phyloP scores from a whole-genome alignment of 1,140 invertebrate species.

The Orussus abietinus region DNA sequence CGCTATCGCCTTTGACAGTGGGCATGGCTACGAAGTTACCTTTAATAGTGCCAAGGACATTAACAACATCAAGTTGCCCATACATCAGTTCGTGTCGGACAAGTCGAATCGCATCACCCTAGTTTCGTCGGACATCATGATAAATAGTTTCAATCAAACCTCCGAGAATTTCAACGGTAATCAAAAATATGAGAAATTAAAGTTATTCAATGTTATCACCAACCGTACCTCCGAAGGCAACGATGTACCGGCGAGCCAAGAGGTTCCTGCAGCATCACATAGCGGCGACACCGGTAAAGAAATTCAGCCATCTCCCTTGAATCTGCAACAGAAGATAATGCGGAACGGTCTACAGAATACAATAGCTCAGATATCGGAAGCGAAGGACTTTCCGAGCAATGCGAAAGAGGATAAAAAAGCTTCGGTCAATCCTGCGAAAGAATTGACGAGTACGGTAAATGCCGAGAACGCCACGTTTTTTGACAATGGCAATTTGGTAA shows the following conservation, averaged over 20 bases:
- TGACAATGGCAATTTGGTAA: slow-evolving; percentile 22
- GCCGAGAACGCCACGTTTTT: slow-evolving; percentile 19
- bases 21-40: too few species aligned
- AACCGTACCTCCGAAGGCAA: slow-evolving; percentile 14
- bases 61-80: too few species aligned
- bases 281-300: slow-evolving; percentile 12
- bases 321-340: slow-evolving; percentile 44
- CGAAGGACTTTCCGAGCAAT: slow-evolving; percentile 16
- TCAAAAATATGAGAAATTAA: slow-evolving; percentile 28
- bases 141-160: slow-evolving; percentile 21
- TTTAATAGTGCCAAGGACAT: too few species aligned
- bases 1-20: too few species aligned
- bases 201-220: slow-evolving; percentile 28
- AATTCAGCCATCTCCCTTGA: slow-evolving; percentile 20
- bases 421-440: not conserved
- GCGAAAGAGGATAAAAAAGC: slow-evolving; percentile 19
- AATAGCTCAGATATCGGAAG: slow-evolving; percentile 35
- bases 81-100: too few species aligned
- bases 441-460: slow-evolving; percentile 3
- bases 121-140: too few species aligned
- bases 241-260: slow-evolving; percentile 6
- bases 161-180: slow-evolving; percentile 26
- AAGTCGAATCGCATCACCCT: too few species aligned
- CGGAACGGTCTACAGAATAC: slow-evolving; percentile 36
- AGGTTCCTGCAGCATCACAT: slow-evolving; percentile 2